Base-by-base conservation (phyloP, 2,113 vertebrate genomes). In the Corydoras sp. region DNA sequence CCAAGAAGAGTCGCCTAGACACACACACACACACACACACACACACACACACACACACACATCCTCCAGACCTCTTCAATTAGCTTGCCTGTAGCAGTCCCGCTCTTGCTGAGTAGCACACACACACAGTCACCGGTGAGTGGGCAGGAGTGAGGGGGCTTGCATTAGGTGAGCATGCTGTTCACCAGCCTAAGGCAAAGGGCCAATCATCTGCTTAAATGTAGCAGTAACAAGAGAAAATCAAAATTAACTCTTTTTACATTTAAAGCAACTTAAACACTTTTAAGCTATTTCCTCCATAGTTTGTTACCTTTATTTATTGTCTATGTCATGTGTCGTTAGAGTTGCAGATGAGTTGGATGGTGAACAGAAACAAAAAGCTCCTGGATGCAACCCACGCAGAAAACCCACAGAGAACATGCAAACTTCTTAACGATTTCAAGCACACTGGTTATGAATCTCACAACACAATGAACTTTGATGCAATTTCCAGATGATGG, bases 51-150 rank as follows among this genome's bases (percentile, higher is more conserved):
- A 9, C 59, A 61, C 30, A 66, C 71, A 65, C 62, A 73, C 61
- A 71, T 72, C 69, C 64, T 68, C 69, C 68, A 78, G 72, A 78
- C 72, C 69, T 75, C 68, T 68, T 78, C 77, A 78, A 78, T 78
- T 78, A 78, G 65, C 76, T 77, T 32, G 63, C 58, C 64, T 73
- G 64, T 73, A 64, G 71, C 58, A 59, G 71, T 73, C 62, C 62
- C 62, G 65, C 62, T 24, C 18, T 24, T 24, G 18, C 18, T 24
- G 18, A 24, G 18, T 24, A 24, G 18, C 18, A 49, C 68, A 77
- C 65, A 73, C 69, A 72, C 54, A 72, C 65, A 76, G n/a, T 65
- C 66, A 58, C 30, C 10, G 30, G 63, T 62, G 76, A 64, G 76
- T 70, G 67, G 66, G 71, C 58, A 62, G 55, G 51, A 74, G 72